Evolutionary conservation across 2,113 vertebrate species (phyloP).

Genomic region (Leptobrachium leishanense): DNA sequence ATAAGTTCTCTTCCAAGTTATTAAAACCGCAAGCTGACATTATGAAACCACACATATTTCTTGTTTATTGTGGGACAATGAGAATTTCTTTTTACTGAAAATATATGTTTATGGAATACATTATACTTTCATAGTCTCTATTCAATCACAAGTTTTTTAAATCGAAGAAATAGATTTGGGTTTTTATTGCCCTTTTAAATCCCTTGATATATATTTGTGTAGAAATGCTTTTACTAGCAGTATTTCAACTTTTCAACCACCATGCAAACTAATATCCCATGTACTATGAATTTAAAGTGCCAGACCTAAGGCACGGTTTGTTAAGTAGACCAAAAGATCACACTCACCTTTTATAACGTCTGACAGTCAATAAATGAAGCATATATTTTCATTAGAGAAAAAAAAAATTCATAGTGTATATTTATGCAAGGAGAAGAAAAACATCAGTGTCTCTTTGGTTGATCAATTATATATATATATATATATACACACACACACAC

Average conservation of each 20-base stretch:
- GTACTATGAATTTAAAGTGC: conserved; percentile 12
- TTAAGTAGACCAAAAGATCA: neutral
- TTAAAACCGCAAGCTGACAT: neutral
- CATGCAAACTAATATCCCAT: conserved; percentile 32
- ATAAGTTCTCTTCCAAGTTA: conserved; percentile 1
- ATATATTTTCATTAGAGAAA: too few relatives aligned
- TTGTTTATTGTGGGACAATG: conserved; percentile 3
- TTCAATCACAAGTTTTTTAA: conserved; percentile 28
- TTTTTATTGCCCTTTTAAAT: conserved; percentile 48
- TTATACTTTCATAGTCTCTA: neutral
- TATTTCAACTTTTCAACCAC: conserved; percentile 14
- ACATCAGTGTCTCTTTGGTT: too few relatives aligned
- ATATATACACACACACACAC: too few relatives aligned
- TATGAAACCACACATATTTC: neutral
- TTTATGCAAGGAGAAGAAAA: too few relatives aligned
- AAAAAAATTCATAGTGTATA: too few relatives aligned
- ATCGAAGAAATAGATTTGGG: conserved; percentile 29
- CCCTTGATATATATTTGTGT: conserved; percentile 12
- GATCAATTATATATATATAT: too few relatives aligned
- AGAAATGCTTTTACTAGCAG: conserved; percentile 31
- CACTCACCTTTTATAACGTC: too few relatives aligned
- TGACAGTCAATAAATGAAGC: too few relatives aligned
- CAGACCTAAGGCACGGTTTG: neutral
- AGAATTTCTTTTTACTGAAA: neutral
- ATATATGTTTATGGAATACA: conserved; percentile 6